Evolutionary conservation across 2,888 invertebrate species (phyloP).

Genomic region (Sarcophaga rosellei): DNA sequence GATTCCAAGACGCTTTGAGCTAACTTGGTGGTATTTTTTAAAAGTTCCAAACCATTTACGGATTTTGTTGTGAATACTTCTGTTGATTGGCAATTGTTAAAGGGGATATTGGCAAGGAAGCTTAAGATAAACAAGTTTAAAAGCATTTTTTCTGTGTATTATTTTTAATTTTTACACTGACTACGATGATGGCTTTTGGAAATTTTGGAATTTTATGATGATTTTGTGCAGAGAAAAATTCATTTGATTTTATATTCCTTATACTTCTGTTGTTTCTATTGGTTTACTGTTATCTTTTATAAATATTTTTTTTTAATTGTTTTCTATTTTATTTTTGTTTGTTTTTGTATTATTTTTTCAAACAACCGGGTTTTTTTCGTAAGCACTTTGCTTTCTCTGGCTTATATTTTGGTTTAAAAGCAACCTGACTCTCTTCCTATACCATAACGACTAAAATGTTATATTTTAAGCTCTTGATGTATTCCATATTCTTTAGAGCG

Average conservation of each 20-base stretch:
- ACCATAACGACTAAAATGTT: background rate
- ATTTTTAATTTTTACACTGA: background rate
- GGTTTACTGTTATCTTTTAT: background rate
- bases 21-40: conserved; percentile 36
- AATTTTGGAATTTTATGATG: background rate
- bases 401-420: background rate
- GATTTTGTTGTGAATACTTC: background rate
- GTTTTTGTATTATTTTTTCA: too few species aligned
- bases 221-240: background rate
- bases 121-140: background rate
- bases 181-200: background rate
- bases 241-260: background rate
- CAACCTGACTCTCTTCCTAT: background rate
- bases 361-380: too few species aligned
- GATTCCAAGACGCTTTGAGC: conserved; percentile 33
- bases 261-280: background rate
- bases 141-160: conserved; percentile 34
- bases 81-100: background rate
- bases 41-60: background rate
- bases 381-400: too few species aligned
- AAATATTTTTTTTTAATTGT: background rate
- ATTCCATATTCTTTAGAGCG: too few species aligned
- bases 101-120: background rate
- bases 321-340: too few species aligned
- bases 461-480: background rate